These are phyloP conservation scores for Apis mellifera DNA, from an alignment of 1,140 invertebrate genomes.

Conservation along the genomic window DNA sequence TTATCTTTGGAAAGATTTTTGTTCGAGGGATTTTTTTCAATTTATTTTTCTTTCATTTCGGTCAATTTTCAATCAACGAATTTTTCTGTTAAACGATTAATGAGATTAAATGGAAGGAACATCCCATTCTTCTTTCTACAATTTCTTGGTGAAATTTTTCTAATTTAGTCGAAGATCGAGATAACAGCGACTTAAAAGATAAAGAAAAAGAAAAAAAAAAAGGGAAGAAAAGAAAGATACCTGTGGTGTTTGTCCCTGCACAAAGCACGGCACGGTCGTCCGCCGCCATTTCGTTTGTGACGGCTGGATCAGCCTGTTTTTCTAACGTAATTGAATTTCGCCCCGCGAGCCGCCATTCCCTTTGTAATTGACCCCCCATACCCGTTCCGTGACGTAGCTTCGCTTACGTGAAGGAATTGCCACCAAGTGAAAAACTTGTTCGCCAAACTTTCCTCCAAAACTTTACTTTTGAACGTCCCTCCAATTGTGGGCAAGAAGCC, in stretches of 20 bases:
- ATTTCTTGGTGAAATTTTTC: no score
- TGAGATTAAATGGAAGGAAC: no score
- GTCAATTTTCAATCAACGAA: no score
- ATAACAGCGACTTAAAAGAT: conserved; percentile 26
- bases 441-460: conserved; percentile 47
- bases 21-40: no score
- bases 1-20: no score
- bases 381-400: conserved; percentile 46
- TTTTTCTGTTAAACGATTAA: no score
- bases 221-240: conserved; percentile 3
- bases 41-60: no score
- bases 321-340: conserved; percentile 74
- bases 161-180: not conserved
- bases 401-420: conserved; percentile 47
- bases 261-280: conserved; percentile 38
- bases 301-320: conserved; percentile 72
- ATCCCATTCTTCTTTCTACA: no score
- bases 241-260: conserved; percentile 25
- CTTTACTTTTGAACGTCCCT: conserved; percentile 38
- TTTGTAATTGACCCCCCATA: conserved; percentile 71
- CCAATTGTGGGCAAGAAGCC: not conserved
- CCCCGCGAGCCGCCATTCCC: conserved; percentile 66
- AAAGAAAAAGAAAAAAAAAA: not conserved
- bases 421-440: conserved; percentile 53
- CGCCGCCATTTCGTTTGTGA: conserved; percentile 70